phyloP scores from a whole-genome alignment of 2,797 vertebrate species.

The Salarias fasciatus region DNA sequence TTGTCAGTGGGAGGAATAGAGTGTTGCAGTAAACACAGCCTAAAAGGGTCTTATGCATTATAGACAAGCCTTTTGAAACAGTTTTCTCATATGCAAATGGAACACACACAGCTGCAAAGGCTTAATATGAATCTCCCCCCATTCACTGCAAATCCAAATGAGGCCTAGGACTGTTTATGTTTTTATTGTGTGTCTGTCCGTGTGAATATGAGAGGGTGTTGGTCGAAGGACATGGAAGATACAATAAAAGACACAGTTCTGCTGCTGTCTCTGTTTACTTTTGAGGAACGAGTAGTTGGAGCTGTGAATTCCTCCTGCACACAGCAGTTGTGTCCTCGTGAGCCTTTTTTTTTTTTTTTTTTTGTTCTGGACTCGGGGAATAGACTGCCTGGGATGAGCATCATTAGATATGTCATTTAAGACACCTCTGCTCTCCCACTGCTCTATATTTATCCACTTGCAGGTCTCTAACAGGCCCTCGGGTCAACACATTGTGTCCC shows the following conservation, averaged over 20 bases:
- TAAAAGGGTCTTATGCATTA: slow-evolving; percentile 86
- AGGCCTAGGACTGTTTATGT: slow-evolving; percentile 71
- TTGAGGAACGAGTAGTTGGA: slow-evolving; percentile 48
- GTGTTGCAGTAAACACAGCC: slow-evolving; percentile 81
- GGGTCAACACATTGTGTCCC: slow-evolving; percentile 69
- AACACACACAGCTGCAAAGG: slow-evolving; percentile 66
- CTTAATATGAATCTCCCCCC: slow-evolving; percentile 64
- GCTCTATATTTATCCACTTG: slow-evolving; percentile 77
- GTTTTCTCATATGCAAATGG: slow-evolving; percentile 80
- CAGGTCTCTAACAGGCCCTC: slow-evolving; percentile 66
- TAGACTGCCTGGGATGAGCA: slow-evolving; percentile 58
- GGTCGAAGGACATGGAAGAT: slow-evolving; percentile 49
- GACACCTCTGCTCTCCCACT: slow-evolving; percentile 61
- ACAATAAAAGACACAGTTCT: slow-evolving; percentile 49
- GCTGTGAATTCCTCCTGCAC: slow-evolving; percentile 30
- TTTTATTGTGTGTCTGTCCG: slow-evolving; percentile 52
- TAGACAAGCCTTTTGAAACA: slow-evolving; percentile 82
- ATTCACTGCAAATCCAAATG: slow-evolving; percentile 67
- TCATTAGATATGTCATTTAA: slow-evolving; percentile 78
- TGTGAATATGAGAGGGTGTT: slow-evolving; percentile 45
- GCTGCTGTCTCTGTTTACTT: slow-evolving; percentile 57
- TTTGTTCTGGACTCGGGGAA: slow-evolving; percentile 41
- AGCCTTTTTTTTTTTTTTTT: slow-evolving; percentile 27
- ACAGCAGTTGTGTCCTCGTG: slow-evolving; percentile 41
- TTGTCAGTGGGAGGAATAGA: slow-evolving; percentile 81